These are phyloP conservation scores for Drosophila nikananu DNA, from an alignment of 1,140 invertebrate species.

Conservation along the genomic window DNA sequence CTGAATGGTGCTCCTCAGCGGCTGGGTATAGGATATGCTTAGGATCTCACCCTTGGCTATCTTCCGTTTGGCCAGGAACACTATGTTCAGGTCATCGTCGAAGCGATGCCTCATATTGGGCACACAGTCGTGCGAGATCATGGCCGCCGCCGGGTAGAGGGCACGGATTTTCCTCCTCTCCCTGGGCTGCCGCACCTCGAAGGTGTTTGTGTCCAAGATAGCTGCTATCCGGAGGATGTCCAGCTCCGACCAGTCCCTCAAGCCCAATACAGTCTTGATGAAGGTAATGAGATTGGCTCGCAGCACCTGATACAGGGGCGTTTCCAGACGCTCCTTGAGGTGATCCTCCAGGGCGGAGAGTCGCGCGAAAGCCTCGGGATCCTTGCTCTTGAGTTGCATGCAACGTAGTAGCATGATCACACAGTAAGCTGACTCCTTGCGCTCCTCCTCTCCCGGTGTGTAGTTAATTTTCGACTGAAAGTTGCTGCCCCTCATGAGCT, in stretches of 20 bases:
- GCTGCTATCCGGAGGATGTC: slow-evolving; percentile 89
- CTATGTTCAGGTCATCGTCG: slow-evolving; percentile 86
- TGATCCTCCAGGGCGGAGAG: slow-evolving; percentile 88
- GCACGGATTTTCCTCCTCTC: slow-evolving; percentile 86
- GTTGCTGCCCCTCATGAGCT: slow-evolving; percentile 86
- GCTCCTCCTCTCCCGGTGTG: slow-evolving; percentile 74
- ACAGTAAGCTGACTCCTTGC: slow-evolving; percentile 87
- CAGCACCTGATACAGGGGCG: slow-evolving; percentile 87
- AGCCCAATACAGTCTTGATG: slow-evolving; percentile 87
- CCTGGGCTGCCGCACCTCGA: slow-evolving; percentile 86
- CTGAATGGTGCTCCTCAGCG: slow-evolving; percentile 88
- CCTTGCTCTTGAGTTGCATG: slow-evolving; percentile 87
- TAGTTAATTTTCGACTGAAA: slow-evolving; percentile 87
- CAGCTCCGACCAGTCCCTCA: slow-evolving; percentile 86
- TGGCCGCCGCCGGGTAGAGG: slow-evolving; percentile 88
- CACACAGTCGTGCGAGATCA: slow-evolving; percentile 89
- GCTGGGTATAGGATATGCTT: slow-evolving; percentile 89
- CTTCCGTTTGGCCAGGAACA: slow-evolving; percentile 87
- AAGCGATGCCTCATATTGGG: slow-evolving; percentile 89
- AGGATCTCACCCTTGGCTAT: slow-evolving; percentile 89
- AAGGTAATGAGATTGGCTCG: slow-evolving; percentile 88
- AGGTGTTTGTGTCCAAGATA: slow-evolving; percentile 89
- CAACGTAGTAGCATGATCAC: slow-evolving; percentile 88
- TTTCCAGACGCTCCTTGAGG: slow-evolving; percentile 87
- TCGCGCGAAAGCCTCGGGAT: slow-evolving; percentile 86